Base-by-base conservation (phyloP, 2,888 invertebrate genomes). In the Polydesmus complanatus region DNA sequence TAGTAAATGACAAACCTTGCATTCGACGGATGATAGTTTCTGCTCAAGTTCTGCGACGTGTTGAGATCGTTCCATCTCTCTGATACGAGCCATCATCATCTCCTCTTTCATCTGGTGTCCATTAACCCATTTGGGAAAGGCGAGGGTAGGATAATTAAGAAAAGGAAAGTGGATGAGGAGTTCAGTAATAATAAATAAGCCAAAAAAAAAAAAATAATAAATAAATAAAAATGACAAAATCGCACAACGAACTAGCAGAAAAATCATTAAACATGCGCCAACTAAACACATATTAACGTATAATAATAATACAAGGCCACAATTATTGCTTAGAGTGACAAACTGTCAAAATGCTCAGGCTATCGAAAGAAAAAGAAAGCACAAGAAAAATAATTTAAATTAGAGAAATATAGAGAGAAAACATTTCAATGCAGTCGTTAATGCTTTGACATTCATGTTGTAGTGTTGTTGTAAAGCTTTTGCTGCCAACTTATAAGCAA, bases 11-110 rank as follows among this genome's bases (percentile, higher is more conserved):
- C 65, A 68, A 72, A 89, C 93, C 81, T 91, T 91, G 66, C 90
- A 80, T 77, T 96, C 95, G 67, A 94, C 81, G 70, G 90, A 85
- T 8, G 95, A 92, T 63, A 97, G 89, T 77, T 91, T 91, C 68
- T 92, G 92, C 66, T 88, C 87, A 25, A 96, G 80, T 74, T 95
- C 95, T 2, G 94, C 95, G 63, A 96, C 85, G 63, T 85, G 82
- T 75, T 96, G 95, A 62, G 92, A 86, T 70, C 91, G 90, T 72
- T 97, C 97, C 62, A 95, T 91, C 70, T 95, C 94, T 67, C 89
- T 83, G 65, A 97, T 93, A 69, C 90, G 83, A 0, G 89, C 86
- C 81, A 91, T 88, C 89, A 95, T 91, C 26, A 86, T 80, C 69
- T 94, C 93, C 70, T 94, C 94, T 73, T 92, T 89, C 69, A 83